Evolutionary conservation across 2,797 vertebrate genomes (phyloP).

Genomic region (Microcaecilia unicolor): DNA sequence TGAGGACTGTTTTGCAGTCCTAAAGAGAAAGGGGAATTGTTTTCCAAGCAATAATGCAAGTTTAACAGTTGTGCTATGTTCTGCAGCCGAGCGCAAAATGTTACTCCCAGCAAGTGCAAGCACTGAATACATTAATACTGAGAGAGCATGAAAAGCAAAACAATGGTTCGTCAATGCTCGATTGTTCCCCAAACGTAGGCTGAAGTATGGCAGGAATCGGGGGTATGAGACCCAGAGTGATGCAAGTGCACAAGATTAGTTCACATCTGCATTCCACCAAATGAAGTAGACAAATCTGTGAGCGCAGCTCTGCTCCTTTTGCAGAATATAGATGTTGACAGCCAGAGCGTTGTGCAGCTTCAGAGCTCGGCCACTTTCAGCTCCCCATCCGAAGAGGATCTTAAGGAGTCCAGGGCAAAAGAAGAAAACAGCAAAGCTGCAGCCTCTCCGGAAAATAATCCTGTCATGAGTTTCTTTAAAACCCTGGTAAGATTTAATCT

Average conservation of each 20-base stretch:
- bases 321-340: slow-evolving; percentile 65
- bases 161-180: slow-evolving; percentile 14
- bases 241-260: slow-evolving; percentile 31
- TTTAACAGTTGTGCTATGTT: slow-evolving; percentile 15
- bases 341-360: slow-evolving; percentile 25
- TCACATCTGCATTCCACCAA: slow-evolving; percentile 27
- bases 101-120: slow-evolving; percentile 24
- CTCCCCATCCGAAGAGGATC: slow-evolving; percentile 14
- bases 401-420: slow-evolving; percentile 7
- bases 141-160: neutral
- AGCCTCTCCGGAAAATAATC: slow-evolving; percentile 44
- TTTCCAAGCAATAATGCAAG: neutral
- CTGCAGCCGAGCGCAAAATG: slow-evolving; percentile 24
- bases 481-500: slow-evolving; percentile 72
- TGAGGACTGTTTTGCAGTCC: slow-evolving; percentile 2
- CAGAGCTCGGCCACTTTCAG: slow-evolving; percentile 28
- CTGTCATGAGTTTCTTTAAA: slow-evolving; percentile 98
- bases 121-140: slow-evolving; percentile 23
- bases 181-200: slow-evolving; percentile 56
- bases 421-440: slow-evolving; percentile 34
- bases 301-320: slow-evolving; percentile 26
- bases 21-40: slow-evolving; percentile 21
- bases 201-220: slow-evolving; percentile 63
- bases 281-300: slow-evolving; percentile 22
- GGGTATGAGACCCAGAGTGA: slow-evolving; percentile 27